phyloP scores from a whole-genome alignment of 35 echinoderm and acorn worm genomes.

The Hemicentrotus pulcherrimus region DNA sequence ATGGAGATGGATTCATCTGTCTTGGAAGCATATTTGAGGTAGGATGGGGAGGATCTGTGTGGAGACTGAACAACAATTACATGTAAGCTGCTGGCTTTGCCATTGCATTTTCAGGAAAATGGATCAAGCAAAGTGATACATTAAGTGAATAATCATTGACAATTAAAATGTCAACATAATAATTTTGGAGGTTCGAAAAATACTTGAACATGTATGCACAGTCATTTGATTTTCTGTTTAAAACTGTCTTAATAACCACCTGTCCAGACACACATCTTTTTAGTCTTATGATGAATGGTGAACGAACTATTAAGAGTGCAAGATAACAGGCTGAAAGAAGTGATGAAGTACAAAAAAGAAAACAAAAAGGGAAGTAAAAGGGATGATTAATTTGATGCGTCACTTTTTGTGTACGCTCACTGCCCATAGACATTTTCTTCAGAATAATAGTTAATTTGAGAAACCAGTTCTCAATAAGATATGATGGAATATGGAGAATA shows the following conservation, averaged over 20 bases:
- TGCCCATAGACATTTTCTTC: background rate
- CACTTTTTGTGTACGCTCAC: too few relatives aligned
- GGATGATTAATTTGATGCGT: too few relatives aligned
- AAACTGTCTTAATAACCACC: too few relatives aligned
- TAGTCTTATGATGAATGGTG: too few relatives aligned
- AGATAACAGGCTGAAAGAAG: too few relatives aligned
- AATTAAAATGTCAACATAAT: background rate
- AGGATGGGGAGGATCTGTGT: background rate
- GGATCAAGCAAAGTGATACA: background rate
- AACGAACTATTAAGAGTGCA: too few relatives aligned
- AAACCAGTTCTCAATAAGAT: background rate
- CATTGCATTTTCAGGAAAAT: background rate
- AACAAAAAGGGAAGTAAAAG: too few relatives aligned
- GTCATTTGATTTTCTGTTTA: too few relatives aligned
- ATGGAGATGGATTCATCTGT: constrained; percentile 7
- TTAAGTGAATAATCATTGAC: background rate
- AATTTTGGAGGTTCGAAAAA: background rate
- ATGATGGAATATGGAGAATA: background rate
- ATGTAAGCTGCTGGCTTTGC: background rate
- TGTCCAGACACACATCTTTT: too few relatives aligned
- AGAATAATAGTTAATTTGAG: background rate
- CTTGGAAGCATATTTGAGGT: background rate
- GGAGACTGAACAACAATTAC: background rate
- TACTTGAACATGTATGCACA: background rate
- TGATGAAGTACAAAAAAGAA: too few relatives aligned